Percentiles rank a stretch among this genome's conserved stretches.
These are phyloP conservation scores for Bryconaethiops microstoma DNA, from an alignment of 2,797 vertebrate species.

Conservation along the genomic window DNA sequence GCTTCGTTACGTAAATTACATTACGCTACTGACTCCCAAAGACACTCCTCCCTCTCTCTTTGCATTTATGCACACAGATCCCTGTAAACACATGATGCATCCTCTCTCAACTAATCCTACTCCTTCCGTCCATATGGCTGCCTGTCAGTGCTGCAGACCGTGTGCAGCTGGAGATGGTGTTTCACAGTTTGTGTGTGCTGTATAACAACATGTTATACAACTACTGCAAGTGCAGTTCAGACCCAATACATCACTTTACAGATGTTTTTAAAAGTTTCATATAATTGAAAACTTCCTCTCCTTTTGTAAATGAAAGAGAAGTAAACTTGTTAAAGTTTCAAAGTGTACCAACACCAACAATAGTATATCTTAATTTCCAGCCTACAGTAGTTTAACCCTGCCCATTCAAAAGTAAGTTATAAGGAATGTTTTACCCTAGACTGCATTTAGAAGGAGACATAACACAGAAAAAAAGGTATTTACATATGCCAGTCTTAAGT, in stretches of 20 bases:
- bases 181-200: conserved; percentile 14
- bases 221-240: conserved; percentile 13
- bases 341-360: neutral
- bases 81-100: conserved; percentile 33
- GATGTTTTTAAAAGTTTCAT: neutral
- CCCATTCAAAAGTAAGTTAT: too few species aligned
- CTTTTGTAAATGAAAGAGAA: neutral
- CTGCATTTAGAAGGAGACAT: too few species aligned
- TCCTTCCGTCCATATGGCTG: conserved; percentile 48
- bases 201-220: conserved; percentile 38
- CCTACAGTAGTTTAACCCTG: too few species aligned
- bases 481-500: too few species aligned
- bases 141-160: conserved; percentile 33
- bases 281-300: neutral
- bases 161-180: conserved; percentile 44
- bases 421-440: too few species aligned
- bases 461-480: too few species aligned
- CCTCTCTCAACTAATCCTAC: conserved; percentile 17
- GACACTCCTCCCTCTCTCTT: neutral
- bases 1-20: neutral
- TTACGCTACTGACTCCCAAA: conserved; percentile 2
- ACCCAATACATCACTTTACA: neutral
- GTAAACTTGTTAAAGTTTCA: neutral
- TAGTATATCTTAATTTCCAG: too few species aligned
- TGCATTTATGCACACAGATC: conserved; percentile 16